phyloP scores from a whole-genome alignment of 2,797 vertebrate species.

The Taeniopygia guttata region DNA sequence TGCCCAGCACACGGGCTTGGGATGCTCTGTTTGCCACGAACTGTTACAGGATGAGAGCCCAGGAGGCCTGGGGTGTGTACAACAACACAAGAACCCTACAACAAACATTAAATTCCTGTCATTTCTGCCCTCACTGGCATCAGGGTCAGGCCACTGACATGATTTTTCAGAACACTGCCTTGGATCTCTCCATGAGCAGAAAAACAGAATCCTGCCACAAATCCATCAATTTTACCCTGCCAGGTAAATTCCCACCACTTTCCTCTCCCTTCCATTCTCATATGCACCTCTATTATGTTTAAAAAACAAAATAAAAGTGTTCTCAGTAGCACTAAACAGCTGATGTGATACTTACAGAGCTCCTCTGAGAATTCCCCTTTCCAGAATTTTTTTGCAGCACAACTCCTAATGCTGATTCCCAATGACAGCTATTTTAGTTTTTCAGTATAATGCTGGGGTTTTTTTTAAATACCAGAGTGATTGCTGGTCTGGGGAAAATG shows the following conservation, averaged over 20 bases:
- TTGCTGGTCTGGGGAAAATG: not conserved
- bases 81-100: not conserved
- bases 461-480: not conserved
- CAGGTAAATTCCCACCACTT: not conserved
- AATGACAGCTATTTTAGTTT: not conserved
- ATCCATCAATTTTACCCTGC: not conserved
- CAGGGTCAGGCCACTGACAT: not conserved
- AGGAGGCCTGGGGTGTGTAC: not conserved
- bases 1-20: not conserved
- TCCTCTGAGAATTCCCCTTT: not conserved
- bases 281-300: not conserved
- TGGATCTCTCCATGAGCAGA: not conserved
- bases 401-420: not conserved
- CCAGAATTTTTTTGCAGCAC: not conserved
- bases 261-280: not conserved
- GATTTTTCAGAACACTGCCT: not conserved
- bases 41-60: not conserved
- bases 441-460: not conserved
- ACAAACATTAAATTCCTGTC: not conserved
- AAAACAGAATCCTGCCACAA: not conserved
- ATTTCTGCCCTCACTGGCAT: not conserved
- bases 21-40: rapidly evolving
- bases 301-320: not conserved
- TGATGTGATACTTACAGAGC: not conserved
- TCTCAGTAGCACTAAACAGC: not conserved